Evolutionary conservation across 2,888 invertebrate genomes (phyloP), one percentile per base, ranked within the genome.

Genomic region (Antitype chi): DNA sequence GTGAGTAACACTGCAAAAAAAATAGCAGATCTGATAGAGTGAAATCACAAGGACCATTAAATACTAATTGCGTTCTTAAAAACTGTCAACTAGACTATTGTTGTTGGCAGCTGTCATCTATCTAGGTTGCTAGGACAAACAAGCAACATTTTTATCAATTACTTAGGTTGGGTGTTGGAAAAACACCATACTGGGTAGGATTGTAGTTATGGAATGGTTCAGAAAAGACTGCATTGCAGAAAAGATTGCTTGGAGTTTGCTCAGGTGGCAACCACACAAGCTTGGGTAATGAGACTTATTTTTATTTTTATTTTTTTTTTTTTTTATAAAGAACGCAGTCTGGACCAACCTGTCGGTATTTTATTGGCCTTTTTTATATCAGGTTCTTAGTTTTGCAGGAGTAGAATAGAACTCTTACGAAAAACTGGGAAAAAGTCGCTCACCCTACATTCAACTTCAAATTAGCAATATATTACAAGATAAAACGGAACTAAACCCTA

Each of bases 221-320:
- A 47, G 32, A 60, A 74, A 85, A 76, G 69, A 87, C 91, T 92
- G 93, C 93, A 93, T 87, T 92, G 93, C 92, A 92, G 92, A 86
- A 92, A 91, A 91, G 90, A 93, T 91, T 91, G 89, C 88, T 88
- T 82, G 84, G 80, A 85, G 60, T 71, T 66, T 82, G 82, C 90
- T 90, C 92, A 93, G 93, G 91, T 94, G 94, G 90, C 86, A 78
- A 87, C 81, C 87, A 87, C 83, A n/a, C 84, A 84, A 80, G 81
- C 82, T 86, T 92, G 91, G 92, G 88, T 92, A 93, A 94, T 93
- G 90, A 87, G 85, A 81, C 76, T 90, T 86, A 93, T 93, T n/a
- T n/a, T n/a, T n/a, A n/a, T n/a, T n/a, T n/a, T n/a, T n/a, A n/a
- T n/a, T n/a, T n/a, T n/a, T n/a, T n/a, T n/a, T n/a, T n/a, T n/a